phyloP scores from a whole-genome alignment of 2,113 vertebrate species.

The Okapia johnstoni region DNA sequence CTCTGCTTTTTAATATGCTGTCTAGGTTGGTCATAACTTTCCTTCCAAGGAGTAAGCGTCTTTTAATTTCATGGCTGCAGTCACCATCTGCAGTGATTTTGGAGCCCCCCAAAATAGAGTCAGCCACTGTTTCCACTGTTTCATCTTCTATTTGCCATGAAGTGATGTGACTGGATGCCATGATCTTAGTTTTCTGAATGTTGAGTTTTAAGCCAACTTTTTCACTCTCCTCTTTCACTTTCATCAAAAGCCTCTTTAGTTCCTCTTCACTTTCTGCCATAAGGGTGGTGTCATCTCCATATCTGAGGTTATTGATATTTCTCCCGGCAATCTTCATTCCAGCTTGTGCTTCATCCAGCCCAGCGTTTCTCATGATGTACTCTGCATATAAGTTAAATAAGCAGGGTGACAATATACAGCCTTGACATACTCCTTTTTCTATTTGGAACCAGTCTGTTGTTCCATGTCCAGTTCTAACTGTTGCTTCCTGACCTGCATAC shows the following conservation, averaged over 20 bases:
- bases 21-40: background rate
- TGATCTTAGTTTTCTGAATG: too few species aligned
- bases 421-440: background rate
- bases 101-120: fast-evolving
- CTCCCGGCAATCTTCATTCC: too few species aligned
- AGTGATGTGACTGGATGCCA: too few species aligned
- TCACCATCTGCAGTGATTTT: background rate
- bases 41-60: background rate
- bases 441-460: background rate
- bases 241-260: too few species aligned
- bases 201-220: too few species aligned
- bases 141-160: too few species aligned
- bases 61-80: background rate
- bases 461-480: too few species aligned
- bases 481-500: background rate
- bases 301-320: too few species aligned
- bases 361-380: background rate
- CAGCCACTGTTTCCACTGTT: too few species aligned
- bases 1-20: background rate
- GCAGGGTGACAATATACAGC: background rate
- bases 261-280: too few species aligned
- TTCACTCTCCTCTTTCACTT: too few species aligned
- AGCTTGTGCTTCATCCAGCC: background rate
- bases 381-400: background rate
- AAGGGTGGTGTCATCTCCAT: too few species aligned